Conservation (phyloP, 2,888 invertebrate genomes). For the Troglohyphantes excavatus region DNA sequence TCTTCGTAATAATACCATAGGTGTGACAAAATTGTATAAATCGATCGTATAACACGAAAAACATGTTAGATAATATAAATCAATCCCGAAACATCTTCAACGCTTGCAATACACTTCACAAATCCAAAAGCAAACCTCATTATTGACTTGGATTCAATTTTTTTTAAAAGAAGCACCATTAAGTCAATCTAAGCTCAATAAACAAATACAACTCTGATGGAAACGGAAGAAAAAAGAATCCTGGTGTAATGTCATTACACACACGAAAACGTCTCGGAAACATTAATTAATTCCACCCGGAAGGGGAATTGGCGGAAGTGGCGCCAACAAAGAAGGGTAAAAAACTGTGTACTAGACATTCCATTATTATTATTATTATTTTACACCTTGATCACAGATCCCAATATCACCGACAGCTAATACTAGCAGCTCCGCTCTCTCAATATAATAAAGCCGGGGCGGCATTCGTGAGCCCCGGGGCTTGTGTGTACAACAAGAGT, state of each 20-base stretch:
- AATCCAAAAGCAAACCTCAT: no score
- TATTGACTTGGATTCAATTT: no score
- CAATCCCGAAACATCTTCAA: no score
- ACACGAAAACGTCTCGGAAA: constrained; percentile 60
- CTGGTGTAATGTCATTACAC: constrained; percentile 73
- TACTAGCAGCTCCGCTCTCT: constrained; percentile 51
- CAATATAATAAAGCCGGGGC: constrained; percentile 68
- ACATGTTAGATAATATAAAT: no score
- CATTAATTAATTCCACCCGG: constrained; percentile 76
- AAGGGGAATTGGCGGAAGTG: constrained; percentile 74
- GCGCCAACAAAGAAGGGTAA: constrained; percentile 29
- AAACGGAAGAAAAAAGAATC: constrained; percentile 30
- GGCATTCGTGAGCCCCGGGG: constrained; percentile 38
- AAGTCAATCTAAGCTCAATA: background rate
- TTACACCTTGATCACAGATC: constrained; percentile 72
- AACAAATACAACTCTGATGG: background rate
- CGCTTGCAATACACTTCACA: no score
- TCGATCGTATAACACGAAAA: no score
- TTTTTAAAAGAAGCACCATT: background rate
- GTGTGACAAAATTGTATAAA: no score
- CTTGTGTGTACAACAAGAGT: constrained; percentile 72
- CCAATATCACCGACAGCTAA: constrained; percentile 71
- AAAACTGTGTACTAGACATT: background rate
- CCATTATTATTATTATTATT: constrained; percentile 65
- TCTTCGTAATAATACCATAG: no score